A percentile compares a stretch with the other conserved stretches of the same genome.
Evolutionary conservation across 2,113 vertebrate species (phyloP).

Genomic region (Patagioenas fasciata): DNA sequence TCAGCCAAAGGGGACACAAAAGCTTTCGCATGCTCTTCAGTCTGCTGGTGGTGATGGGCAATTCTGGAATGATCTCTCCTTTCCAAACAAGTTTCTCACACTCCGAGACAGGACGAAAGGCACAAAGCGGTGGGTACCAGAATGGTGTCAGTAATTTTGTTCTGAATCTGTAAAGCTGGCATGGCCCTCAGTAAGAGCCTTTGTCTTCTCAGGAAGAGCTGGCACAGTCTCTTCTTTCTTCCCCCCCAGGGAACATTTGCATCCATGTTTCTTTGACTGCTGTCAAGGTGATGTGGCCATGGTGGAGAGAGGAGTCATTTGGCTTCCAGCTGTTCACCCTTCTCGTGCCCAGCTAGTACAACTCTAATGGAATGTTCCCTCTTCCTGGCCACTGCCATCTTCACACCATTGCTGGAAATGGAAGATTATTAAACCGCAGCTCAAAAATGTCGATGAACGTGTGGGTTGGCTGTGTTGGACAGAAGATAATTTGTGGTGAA

Average conservation of each 20-base stretch:
- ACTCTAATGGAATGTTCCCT: not conserved
- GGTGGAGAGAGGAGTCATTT: not conserved
- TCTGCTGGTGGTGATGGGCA: not conserved
- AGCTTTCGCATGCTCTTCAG: not conserved
- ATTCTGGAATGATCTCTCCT: not conserved
- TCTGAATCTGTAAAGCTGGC: not conserved
- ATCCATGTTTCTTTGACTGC: not conserved
- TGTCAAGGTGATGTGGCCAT: not conserved
- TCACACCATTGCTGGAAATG: not conserved
- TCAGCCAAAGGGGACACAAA: not conserved
- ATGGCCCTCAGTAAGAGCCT: not conserved
- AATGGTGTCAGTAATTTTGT: not conserved
- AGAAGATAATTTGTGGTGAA: slow-evolving; percentile 56
- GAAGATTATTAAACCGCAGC: not conserved
- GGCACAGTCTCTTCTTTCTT: not conserved
- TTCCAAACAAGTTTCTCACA: not conserved
- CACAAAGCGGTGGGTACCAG: not conserved
- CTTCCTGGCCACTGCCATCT: not conserved
- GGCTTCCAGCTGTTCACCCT: not conserved
- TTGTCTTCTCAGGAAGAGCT: not conserved
- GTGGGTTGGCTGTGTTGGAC: slow-evolving; percentile 23
- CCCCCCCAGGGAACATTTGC: not conserved
- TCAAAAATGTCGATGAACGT: not conserved
- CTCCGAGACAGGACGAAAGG: not conserved
- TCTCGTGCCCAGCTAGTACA: not conserved